Evolutionary conservation across 2,113 vertebrate genomes (phyloP).

Genomic region (Tiliqua scincoides): DNA sequence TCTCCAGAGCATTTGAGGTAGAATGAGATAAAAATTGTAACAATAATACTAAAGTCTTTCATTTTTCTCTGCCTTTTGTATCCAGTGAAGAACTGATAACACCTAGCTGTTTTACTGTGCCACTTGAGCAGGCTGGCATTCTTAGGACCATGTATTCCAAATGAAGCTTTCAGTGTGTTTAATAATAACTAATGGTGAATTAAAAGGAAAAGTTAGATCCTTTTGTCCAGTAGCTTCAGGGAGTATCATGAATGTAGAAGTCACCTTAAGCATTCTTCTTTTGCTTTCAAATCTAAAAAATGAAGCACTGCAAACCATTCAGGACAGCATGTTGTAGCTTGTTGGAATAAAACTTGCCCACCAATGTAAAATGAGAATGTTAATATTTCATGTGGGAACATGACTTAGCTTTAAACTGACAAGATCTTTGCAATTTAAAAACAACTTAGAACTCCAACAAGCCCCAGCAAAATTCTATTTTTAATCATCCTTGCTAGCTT

Average conservation of each 20-base stretch:
- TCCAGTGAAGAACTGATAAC: neutral
- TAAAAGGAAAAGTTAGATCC: neutral
- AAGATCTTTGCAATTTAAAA: slow-evolving; percentile 70
- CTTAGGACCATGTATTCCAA: neutral
- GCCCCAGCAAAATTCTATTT: slow-evolving; percentile 59
- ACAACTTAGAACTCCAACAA: slow-evolving; percentile 51
- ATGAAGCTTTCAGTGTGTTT: neutral
- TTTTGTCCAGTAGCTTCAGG: slow-evolving; percentile 7
- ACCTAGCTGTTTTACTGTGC: neutral
- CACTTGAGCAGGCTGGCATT: neutral
- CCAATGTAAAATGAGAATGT: slow-evolving; percentile 71
- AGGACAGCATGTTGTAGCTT: slow-evolving; percentile 68
- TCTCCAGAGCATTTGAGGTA: neutral
- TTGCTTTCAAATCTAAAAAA: slow-evolving; percentile 47
- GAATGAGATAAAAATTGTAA: neutral
- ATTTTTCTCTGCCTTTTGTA: neutral
- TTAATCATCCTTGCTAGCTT: slow-evolving; percentile 37
- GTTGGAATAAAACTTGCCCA: slow-evolving; percentile 72
- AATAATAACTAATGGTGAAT: neutral
- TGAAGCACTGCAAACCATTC: slow-evolving; percentile 47
- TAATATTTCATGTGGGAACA: slow-evolving; percentile 75
- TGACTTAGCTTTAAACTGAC: slow-evolving; percentile 71
- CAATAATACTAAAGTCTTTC: neutral
- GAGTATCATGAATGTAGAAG: neutral
- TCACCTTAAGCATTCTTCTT: neutral